Conservation (phyloP, 2,888 invertebrate genomes). For the Leucoma salicis region DNA sequence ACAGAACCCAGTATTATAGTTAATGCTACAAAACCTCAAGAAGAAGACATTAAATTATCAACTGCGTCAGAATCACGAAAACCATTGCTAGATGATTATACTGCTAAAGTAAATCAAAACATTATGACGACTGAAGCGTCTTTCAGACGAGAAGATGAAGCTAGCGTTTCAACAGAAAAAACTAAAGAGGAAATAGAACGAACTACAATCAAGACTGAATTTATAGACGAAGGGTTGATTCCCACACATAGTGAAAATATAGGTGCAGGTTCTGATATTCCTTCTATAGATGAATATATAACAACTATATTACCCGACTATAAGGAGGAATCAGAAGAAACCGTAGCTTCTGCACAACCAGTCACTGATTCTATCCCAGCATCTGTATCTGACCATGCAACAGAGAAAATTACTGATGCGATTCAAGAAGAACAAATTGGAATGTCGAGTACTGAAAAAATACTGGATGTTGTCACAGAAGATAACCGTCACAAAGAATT, state of each 20-base stretch:
- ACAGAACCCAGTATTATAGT: conserved; percentile 27
- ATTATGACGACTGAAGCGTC: conserved; percentile 36
- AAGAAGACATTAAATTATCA: conserved; percentile 15
- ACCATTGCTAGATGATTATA: conserved; percentile 18
- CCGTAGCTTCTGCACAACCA: conserved; percentile 14
- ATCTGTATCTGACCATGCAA: conserved; percentile 16
- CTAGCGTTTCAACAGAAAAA: conserved; percentile 21
- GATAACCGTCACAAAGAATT: conserved; percentile 62
- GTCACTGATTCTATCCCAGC: conserved; percentile 16
- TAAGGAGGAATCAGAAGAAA: conserved; percentile 24
- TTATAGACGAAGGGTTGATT: conserved; percentile 31
- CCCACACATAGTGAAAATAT: conserved; percentile 31
- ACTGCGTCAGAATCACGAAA: conserved; percentile 17
- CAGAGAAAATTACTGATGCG: conserved; percentile 18
- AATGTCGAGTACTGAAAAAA: conserved; percentile 26
- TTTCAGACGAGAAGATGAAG: conserved; percentile 35
- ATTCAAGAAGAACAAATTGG: conserved; percentile 18
- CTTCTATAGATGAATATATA: conserved; percentile 24
- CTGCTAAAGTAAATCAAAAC: conserved; percentile 30
- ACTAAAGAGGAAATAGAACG: conserved; percentile 24
- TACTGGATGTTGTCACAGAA: conserved; percentile 45
- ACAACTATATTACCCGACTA: conserved; percentile 30
- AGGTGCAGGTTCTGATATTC: conserved; percentile 22
- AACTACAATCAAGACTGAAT: conserved; percentile 31
- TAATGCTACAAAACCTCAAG: conserved; percentile 15